phyloP scores from a whole-genome alignment of 2,888 invertebrate species.

The Fissipunctia ypsillon region DNA sequence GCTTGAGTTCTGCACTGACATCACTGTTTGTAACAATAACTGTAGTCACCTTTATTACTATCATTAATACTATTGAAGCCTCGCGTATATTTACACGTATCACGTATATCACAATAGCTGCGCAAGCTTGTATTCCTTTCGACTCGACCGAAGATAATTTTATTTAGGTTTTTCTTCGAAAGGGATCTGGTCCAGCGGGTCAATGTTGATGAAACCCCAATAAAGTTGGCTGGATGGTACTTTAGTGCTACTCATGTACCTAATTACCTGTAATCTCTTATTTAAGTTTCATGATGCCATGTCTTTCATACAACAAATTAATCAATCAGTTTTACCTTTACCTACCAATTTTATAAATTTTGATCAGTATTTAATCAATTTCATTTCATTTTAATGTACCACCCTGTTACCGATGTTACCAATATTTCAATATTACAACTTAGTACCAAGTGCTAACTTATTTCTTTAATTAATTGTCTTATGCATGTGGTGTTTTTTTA shows the following conservation, averaged over 20 bases:
- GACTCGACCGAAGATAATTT: background rate
- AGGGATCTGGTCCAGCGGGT: background rate
- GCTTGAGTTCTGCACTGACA: conserved; percentile 3
- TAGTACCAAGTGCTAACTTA: too few relatives aligned
- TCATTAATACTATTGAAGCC: conserved; percentile 11
- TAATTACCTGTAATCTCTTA: background rate
- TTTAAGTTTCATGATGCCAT: background rate
- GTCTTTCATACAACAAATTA: background rate
- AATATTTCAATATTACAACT: background rate
- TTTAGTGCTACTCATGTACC: background rate
- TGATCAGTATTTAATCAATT: background rate
- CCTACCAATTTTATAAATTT: background rate
- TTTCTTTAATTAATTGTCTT: too few relatives aligned
- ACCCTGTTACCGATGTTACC: background rate
- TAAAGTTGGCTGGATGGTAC: background rate
- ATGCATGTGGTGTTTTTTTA: too few relatives aligned
- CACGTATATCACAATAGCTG: background rate
- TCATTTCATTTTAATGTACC: background rate
- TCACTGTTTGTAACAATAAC: conserved; percentile 15
- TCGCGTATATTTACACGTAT: background rate
- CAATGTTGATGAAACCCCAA: background rate
- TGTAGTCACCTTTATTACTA: conserved; percentile 13
- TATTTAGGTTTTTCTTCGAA: background rate
- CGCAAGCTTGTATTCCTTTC: background rate
- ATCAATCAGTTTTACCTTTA: background rate